These are phyloP conservation scores for Hyposoter didymator DNA, from an alignment of 2,888 invertebrate genomes.

Conservation along the genomic window DNA sequence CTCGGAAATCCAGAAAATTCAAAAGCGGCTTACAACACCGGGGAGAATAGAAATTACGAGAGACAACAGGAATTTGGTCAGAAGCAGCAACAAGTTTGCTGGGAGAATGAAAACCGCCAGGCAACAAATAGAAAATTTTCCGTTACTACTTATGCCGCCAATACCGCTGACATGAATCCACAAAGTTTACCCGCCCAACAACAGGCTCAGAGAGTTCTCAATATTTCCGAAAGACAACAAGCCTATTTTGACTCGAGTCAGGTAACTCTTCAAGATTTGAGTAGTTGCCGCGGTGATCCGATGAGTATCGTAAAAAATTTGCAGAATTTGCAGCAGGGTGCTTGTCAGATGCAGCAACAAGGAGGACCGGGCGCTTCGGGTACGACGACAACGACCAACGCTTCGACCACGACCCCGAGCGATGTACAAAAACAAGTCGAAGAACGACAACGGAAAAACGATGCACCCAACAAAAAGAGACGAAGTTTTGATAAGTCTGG, in stretches of 20 bases:
- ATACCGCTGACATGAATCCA: conserved; percentile 84
- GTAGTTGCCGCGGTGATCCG: conserved; percentile 90
- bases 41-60: conserved; percentile 79
- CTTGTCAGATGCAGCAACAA: conserved; percentile 86
- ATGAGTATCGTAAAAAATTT: conserved; percentile 92
- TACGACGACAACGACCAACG: conserved; percentile 70
- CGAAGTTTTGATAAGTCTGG: conserved; percentile 88
- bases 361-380: conserved; percentile 73
- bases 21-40: conserved; percentile 75
- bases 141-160: conserved; percentile 73
- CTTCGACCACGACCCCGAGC: conserved; percentile 67
- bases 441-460: conserved; percentile 80
- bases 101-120: conserved; percentile 80
- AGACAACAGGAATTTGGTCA: conserved; percentile 83
- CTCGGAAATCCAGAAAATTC: conserved; percentile 87
- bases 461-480: conserved; percentile 84
- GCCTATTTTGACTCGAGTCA: conserved; percentile 88
- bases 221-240: conserved; percentile 86
- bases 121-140: conserved; percentile 76
- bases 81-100: conserved; percentile 82
- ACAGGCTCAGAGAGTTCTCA: conserved; percentile 84
- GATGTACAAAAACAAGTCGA: conserved; percentile 82
- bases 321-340: conserved; percentile 86
- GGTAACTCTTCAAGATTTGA: conserved; percentile 89
- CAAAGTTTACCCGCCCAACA: conserved; percentile 84